Evolutionary conservation across 2,888 invertebrate genomes (phyloP), one percentile per base, ranked within the genome.

Genomic region (Melanargia galathea): DNA sequence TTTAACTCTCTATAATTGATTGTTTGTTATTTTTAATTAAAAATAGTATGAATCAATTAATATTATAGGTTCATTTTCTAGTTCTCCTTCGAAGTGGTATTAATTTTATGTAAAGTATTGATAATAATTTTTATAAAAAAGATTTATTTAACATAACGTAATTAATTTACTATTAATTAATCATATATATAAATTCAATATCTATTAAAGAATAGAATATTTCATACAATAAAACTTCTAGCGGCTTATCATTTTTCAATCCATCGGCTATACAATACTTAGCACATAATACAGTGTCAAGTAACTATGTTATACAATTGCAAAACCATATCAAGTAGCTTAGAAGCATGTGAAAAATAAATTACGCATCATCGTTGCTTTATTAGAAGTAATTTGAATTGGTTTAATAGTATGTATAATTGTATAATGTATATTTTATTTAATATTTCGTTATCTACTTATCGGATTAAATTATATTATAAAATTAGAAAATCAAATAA

Each of bases 271-370:
- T 11, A 13, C 10, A 58, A 35, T 58, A 48, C 22, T 33, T 35
- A 52, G 33, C 11, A 38, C 20, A 24, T 10, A 22, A 30, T n/a
- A n/a, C 26, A 26, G 57, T 62, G 49, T 62, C 51, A 62, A 45
- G 51, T 57, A 57, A 11, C 48, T 33, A 26, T 30, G 46, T 56
- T 51, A 63, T 60, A 11, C 45, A 55, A 46, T 56, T 60, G 51
- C 60, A 56, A 56, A 20, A 52, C 22, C 59, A 73, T 64, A 64
- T 67, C 63, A 49, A 63, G 63, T 70, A 64, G 64, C 57, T 64
- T 58, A 58, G 26, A n/a, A 48, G 69, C 69, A 69, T 67, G 67
- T 54, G 63, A 66, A 67, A 57, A 62, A 52, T 20, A 30, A 60
- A 49, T 59, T 60, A 40, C 58, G 51, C 58, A 40, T 61, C 56